These are phyloP conservation scores for Amphiprion ocellaris DNA, from an alignment of 2,113 vertebrate species.

Conservation along the genomic window DNA sequence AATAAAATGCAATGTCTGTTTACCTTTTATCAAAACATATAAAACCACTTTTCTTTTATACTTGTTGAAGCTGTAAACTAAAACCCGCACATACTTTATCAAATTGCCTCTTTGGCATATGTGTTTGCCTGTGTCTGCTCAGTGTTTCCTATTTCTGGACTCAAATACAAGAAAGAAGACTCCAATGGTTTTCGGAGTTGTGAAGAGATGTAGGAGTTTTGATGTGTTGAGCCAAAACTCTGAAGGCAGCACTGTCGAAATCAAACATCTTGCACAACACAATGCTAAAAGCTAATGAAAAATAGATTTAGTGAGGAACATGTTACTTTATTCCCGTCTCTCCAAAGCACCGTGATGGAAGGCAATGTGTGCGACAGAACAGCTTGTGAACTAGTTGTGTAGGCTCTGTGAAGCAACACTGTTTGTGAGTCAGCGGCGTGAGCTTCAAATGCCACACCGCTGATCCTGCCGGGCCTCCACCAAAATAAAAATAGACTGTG, in stretches of 20 bases:
- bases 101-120: conserved; percentile 35
- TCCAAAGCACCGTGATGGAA: conserved; percentile 65
- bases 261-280: conserved; percentile 72
- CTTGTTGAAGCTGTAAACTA: conserved; percentile 15
- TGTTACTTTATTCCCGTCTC: conserved; percentile 73
- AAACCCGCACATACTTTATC: conserved; percentile 24
- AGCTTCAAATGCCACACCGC: conserved; percentile 76
- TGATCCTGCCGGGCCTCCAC: conserved; percentile 75
- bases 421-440: conserved; percentile 77
- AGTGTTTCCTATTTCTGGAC: conserved; percentile 42
- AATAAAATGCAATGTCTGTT: background rate
- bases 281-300: conserved; percentile 79
- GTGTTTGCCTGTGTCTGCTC: conserved; percentile 30
- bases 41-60: background rate
- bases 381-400: conserved; percentile 82
- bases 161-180: conserved; percentile 54
- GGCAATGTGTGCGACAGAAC: conserved; percentile 74
- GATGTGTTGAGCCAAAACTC: conserved; percentile 64
- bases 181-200: conserved; percentile 56
- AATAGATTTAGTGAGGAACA: conserved; percentile 71
- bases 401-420: conserved; percentile 73
- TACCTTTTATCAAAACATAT: conserved; percentile 16
- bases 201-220: conserved; percentile 60
- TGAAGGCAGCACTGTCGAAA: conserved; percentile 58
- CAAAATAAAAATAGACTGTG: conserved; percentile 79